phyloP scores from a whole-genome alignment of 2,797 vertebrate genomes.

The Epinephelus awoara region DNA sequence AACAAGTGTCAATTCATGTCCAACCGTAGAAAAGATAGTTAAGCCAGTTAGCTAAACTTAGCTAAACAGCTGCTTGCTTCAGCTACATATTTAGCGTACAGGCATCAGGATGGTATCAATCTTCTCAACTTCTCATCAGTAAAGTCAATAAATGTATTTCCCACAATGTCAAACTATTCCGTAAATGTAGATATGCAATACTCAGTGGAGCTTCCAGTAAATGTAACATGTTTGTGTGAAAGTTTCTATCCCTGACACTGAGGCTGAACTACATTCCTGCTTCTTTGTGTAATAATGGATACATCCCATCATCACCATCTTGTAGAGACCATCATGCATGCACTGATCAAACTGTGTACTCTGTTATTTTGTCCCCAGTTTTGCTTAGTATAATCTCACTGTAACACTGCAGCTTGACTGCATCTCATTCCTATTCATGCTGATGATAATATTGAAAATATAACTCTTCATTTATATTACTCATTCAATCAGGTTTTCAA shows the following conservation, averaged over 20 bases:
- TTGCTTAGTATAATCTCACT: conserved; percentile 29
- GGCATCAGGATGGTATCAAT: not conserved
- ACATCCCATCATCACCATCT: conserved; percentile 17
- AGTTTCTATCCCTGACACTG: conserved; percentile 29
- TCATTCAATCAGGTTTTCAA: conserved; percentile 46
- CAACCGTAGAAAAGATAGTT: not conserved
- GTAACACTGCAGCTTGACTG: conserved; percentile 31
- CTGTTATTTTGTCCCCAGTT: conserved; percentile 10
- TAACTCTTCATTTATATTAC: conserved; percentile 39
- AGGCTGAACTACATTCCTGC: conserved; percentile 38
- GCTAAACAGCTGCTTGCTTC: not conserved
- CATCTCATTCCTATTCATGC: conserved; percentile 14
- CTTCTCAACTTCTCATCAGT: conserved; percentile 9
- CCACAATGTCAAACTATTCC: conserved; percentile 40
- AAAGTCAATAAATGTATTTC: not conserved
- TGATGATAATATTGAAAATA: not conserved
- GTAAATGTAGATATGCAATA: conserved; percentile 73
- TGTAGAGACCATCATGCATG: conserved; percentile 54
- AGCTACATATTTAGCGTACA: not conserved
- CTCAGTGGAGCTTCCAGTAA: conserved; percentile 66
- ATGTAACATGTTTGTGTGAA: conserved; percentile 56
- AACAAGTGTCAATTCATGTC: not conserved
- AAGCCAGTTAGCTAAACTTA: not conserved
- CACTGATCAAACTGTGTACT: conserved; percentile 32
- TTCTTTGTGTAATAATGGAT: conserved; percentile 27